phyloP scores from a whole-genome alignment of 2,113 vertebrate species.

The Macroglossus sobrinus region DNA sequence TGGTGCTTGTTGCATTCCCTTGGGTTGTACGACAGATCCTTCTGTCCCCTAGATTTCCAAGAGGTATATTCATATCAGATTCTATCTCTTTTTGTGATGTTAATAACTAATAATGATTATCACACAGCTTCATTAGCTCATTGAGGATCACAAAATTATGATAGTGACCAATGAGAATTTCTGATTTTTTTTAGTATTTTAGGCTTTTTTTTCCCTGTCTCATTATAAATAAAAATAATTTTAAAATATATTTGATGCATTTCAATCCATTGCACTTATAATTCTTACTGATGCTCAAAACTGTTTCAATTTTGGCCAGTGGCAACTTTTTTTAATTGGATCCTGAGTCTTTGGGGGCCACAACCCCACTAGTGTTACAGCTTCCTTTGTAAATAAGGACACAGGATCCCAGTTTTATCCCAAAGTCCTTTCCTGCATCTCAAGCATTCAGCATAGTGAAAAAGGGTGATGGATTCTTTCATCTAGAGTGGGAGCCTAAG shows the following conservation, averaged over 20 bases:
- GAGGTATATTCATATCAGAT: neutral
- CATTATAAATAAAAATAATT: neutral
- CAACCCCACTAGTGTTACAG: neutral
- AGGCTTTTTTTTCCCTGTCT: neutral
- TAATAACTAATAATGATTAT: neutral
- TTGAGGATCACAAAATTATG: neutral
- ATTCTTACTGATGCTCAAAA: neutral
- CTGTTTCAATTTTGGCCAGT: neutral
- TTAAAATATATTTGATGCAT: neutral
- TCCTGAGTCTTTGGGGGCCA: neutral
- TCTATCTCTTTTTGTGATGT: neutral
- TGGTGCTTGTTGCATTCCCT: too few relatives aligned
- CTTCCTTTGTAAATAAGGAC: neutral
- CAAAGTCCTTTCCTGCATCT: neutral
- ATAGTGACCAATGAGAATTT: neutral
- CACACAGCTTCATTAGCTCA: neutral
- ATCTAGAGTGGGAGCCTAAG: fast-evolving
- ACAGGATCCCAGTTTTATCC: neutral
- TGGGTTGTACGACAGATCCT: neutral
- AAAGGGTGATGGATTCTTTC: fast-evolving
- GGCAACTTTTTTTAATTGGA: neutral
- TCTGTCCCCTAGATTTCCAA: neutral
- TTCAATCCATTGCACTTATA: neutral
- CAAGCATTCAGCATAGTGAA: neutral
- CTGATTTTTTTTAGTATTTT: neutral